Conservation (phyloP, 2,113 vertebrate genomes). For the Meleagris gallopavo region DNA sequence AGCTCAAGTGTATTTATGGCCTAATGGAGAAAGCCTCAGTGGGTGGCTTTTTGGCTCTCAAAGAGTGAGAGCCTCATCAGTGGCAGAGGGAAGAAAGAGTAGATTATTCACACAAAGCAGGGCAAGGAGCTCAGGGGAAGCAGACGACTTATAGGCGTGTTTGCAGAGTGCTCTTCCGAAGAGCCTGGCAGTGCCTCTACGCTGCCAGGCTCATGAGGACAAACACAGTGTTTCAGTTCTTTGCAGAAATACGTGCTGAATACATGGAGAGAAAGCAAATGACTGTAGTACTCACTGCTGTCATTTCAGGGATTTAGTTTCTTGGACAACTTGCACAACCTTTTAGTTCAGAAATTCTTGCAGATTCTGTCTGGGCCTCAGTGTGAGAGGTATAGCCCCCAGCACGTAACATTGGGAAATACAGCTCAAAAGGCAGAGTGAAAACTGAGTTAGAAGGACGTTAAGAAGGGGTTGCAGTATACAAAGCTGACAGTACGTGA, state of each 20-base stretch:
- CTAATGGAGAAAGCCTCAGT: conserved; percentile 53
- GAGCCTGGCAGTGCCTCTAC: neutral
- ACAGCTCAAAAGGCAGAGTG: neutral
- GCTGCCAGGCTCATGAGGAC: neutral
- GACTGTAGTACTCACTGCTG: fast-evolving
- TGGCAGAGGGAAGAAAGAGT: neutral
- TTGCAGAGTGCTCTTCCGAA: conserved; percentile 26
- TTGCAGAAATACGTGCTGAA: neutral
- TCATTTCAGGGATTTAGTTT: neutral
- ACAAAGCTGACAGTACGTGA: neutral
- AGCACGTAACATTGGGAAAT: neutral
- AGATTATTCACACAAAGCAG: neutral
- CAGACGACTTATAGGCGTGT: neutral
- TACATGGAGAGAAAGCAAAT: neutral
- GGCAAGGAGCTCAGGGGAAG: neutral
- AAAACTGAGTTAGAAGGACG: neutral
- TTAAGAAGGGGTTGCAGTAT: neutral
- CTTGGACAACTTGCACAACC: neutral
- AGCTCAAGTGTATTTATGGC: conserved; percentile 60
- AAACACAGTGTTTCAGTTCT: neutral
- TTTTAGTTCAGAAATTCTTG: neutral
- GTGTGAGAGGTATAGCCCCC: neutral
- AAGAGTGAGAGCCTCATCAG: neutral
- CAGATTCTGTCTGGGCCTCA: neutral
- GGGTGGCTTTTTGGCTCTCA: conserved; percentile 55